These are phyloP conservation scores for Parnassius mnemosyne DNA, from an alignment of 2,888 invertebrate species.

Conservation along the genomic window DNA sequence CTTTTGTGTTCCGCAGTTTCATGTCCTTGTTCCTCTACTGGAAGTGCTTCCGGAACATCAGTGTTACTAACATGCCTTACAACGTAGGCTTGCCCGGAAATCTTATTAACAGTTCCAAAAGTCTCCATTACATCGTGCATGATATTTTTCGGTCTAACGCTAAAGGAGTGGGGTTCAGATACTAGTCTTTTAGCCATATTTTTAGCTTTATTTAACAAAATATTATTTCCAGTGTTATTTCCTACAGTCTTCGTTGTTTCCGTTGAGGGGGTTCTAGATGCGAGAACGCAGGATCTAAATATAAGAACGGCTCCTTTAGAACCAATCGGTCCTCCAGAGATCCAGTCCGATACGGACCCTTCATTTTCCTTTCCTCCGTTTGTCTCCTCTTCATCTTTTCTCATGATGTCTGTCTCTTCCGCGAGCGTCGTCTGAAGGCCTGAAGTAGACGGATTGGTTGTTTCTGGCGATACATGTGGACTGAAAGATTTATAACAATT, in stretches of 20 bases:
- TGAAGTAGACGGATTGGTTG: conserved; percentile 70
- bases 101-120: conserved; percentile 60
- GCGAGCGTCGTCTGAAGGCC: conserved; percentile 55
- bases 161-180: conserved; percentile 66
- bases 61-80: conserved; percentile 65
- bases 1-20: conserved; percentile 58
- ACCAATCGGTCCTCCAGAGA: conserved; percentile 81
- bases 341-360: conserved; percentile 72
- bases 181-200: conserved; percentile 70
- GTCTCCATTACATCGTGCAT: conserved; percentile 78
- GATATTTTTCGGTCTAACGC: conserved; percentile 65
- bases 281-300: conserved; percentile 84
- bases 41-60: conserved; percentile 51
- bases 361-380: conserved; percentile 48
- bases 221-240: conserved; percentile 67
- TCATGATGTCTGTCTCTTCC: conserved; percentile 60
- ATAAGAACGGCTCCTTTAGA: conserved; percentile 83
- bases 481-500: conserved; percentile 44
- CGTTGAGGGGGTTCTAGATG: conserved; percentile 65
- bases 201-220: conserved; percentile 70
- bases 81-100: conserved; percentile 56
- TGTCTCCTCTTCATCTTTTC: conserved; percentile 66
- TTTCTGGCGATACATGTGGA: conserved; percentile 77
- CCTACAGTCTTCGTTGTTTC: conserved; percentile 68
- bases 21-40: conserved; percentile 60